A percentile compares a stretch with the other conserved stretches of the same genome.
Evolutionary conservation across 2,113 vertebrate species (phyloP).

Genomic region (Lates calcarifer): DNA sequence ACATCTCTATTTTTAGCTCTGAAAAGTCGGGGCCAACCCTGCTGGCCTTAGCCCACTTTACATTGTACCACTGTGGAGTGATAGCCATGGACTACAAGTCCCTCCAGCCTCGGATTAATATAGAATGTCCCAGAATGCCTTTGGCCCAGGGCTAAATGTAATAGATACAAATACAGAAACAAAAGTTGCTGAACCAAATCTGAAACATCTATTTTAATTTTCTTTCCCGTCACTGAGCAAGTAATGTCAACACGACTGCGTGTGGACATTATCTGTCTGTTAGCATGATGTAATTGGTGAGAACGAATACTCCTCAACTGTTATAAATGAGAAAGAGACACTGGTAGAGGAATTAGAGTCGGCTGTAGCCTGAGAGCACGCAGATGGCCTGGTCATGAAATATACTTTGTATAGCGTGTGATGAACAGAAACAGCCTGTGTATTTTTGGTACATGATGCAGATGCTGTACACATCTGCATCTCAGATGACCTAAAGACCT

Average conservation of each 20-base stretch:
- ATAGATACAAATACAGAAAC: constrained; percentile 21
- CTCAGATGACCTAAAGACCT: background rate
- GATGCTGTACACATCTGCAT: constrained; percentile 32
- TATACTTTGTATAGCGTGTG: background rate
- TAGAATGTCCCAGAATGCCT: constrained; percentile 30
- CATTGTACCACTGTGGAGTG: constrained; percentile 1
- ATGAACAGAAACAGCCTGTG: background rate
- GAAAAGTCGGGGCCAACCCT: constrained; percentile 8
- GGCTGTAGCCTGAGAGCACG: constrained; percentile 20
- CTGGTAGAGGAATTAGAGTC: background rate
- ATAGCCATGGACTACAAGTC: background rate
- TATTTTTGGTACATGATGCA: constrained; percentile 6
- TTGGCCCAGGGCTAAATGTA: background rate
- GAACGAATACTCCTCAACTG: background rate
- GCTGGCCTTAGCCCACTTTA: constrained; percentile 32
- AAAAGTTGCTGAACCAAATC: constrained; percentile 3
- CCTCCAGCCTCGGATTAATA: constrained; percentile 1
- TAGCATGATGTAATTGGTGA: background rate
- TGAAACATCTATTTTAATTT: background rate
- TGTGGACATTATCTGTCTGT: background rate
- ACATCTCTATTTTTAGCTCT: constrained; percentile 38
- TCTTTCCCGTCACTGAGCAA: too few relatives aligned
- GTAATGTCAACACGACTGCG: background rate
- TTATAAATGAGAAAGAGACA: background rate
- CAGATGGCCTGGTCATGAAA: constrained; percentile 23